Evolutionary conservation across 2,888 invertebrate genomes (phyloP), one percentile per base, ranked within the genome.

Genomic region (Cacoxenus indagator): DNA sequence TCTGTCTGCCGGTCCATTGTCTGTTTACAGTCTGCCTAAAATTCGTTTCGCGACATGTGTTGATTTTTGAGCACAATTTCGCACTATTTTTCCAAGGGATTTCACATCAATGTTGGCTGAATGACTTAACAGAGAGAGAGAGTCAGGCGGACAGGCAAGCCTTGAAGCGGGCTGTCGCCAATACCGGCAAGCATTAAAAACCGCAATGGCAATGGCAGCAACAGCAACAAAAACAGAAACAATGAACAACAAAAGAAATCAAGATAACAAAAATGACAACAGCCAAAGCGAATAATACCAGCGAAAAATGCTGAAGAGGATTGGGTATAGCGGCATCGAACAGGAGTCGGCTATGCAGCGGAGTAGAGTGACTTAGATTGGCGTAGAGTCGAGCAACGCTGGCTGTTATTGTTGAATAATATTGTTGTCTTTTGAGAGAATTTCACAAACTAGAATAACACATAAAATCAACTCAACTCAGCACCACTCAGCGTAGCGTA

Each of bases 61-160:
- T 62, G 61, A 62, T 62, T 62, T 62, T 62, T 62, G 45, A 62
- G 45, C 24, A 62, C 29, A 24, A 62, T 37, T 62, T 62, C 45
- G 37, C 26, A 24, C 26, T 61, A 61, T 61, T 61, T 61, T 61
- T 61, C 37, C 31, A 37, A 37, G 22, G 59, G 37, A 43, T 43
- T 62, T 62, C 11, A 45, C 24, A 6, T 24, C 19, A 59, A 9
- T 54, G 26, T 26, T 19, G 31, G 59, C 59, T 31, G 27, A 29
- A 27, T 26, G 59, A 59, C 59, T 59, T 59, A 59, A 17, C 31
- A 19, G 11, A 4, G 26, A 19, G 22, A 24, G n/a, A 2, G n/a
- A 43, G 45, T 11, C 55, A n/a, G 27, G 17, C 55, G 24, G 27
- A 11, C 59, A 19, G 43, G 43, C 22, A 11, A 19, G 11, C 59